phyloP scores from a whole-genome alignment of 2,888 invertebrate species.

The Leptopilina syphax region DNA sequence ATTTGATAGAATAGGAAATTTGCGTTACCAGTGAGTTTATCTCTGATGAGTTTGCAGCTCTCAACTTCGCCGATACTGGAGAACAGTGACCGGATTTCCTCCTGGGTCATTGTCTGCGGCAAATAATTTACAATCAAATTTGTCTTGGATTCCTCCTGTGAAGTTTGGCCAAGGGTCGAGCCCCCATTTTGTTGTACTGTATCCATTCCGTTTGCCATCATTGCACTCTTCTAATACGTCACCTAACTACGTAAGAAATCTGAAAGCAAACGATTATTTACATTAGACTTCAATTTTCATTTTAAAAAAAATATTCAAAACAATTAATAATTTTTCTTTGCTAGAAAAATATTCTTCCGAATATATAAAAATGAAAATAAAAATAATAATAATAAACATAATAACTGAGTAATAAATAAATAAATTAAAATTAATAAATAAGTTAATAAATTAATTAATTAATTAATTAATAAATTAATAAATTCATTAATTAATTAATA shows the following conservation, averaged over 20 bases:
- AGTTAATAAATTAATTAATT: no score
- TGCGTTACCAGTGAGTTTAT: conserved; percentile 93
- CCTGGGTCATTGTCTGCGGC: conserved; percentile 99
- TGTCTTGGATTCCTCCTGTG: conserved; percentile 93
- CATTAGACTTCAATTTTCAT: background rate
- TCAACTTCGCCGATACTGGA: conserved; percentile 99
- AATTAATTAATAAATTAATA: no score
- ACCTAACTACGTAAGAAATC: conserved; percentile 74
- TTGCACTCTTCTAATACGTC: conserved; percentile 75
- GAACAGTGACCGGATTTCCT: conserved; percentile 98
- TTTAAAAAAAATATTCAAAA: background rate
- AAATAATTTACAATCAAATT: conserved; percentile 99
- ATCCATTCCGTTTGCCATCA: conserved; percentile 92
- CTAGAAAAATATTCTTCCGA: no score
- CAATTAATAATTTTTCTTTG: no score
- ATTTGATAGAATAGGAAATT: conserved; percentile 38
- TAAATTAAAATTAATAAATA: no score
- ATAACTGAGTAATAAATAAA: no score
- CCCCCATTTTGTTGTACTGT: conserved; percentile 91
- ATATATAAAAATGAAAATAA: no score
- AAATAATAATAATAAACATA: no score
- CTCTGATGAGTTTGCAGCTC: conserved; percentile 98
- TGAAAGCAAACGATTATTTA: conserved; percentile 60
- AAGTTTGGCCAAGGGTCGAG: conserved; percentile 81
- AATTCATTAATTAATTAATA: no score